Evolutionary conservation across 2,797 vertebrate genomes (phyloP).

Genomic region (Mormyrus hasselquistii): DNA sequence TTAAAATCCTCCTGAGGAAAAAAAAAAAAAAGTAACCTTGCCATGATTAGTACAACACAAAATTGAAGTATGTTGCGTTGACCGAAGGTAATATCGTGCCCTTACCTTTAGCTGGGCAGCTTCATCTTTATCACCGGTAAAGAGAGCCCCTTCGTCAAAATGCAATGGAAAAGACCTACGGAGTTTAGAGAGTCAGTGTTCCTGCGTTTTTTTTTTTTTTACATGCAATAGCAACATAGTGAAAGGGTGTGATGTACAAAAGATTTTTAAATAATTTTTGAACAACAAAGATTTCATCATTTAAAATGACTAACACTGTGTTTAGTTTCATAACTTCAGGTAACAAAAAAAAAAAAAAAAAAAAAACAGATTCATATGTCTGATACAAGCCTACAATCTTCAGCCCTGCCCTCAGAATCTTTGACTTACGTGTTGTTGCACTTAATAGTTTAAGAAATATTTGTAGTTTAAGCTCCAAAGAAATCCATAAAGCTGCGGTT

Average conservation of each 20-base stretch:
- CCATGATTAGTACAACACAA: not conserved
- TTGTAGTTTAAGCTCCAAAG: not conserved
- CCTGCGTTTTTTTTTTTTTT: not conserved
- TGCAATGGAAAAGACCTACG: conserved; percentile 83
- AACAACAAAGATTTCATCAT: not conserved
- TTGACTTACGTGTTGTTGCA: not conserved
- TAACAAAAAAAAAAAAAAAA: not conserved
- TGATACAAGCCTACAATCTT: not conserved
- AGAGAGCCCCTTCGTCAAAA: conserved; percentile 85
- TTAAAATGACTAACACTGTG: not conserved
- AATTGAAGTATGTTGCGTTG: not conserved
- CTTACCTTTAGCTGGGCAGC: conserved; percentile 80
- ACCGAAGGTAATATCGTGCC: not conserved
- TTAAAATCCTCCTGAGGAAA: conserved; percentile 80
- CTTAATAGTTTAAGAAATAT: not conserved
- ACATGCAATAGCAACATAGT: not conserved
- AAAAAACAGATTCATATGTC: not conserved
- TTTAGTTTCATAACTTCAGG: not conserved
- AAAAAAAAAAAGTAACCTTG: not conserved
- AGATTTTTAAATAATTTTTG: not conserved
- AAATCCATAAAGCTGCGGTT: not conserved
- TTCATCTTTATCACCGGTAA: conserved; percentile 77
- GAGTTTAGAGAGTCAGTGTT: not conserved
- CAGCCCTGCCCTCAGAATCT: not conserved
- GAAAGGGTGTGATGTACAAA: not conserved